A percentile compares a stretch with the other conserved stretches of the same genome.
Evolutionary conservation across 1,140 invertebrate species (phyloP).

Genomic region (Phenacoccus solenopsis): DNA sequence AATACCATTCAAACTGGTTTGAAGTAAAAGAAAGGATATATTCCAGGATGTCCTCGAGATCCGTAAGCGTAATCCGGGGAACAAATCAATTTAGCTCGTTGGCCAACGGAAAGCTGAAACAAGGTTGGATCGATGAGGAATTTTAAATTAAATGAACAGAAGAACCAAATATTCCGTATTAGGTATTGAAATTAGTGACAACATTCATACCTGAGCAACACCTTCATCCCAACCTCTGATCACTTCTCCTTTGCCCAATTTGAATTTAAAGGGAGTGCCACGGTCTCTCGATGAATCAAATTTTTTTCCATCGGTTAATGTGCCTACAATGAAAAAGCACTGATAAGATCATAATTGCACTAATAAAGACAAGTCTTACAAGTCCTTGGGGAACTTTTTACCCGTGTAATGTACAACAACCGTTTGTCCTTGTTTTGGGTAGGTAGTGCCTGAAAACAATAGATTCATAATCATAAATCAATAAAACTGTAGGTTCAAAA

Average conservation of each 20-base stretch:
- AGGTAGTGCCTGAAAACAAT: conserved; percentile 57
- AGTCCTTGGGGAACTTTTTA: conserved; percentile 23
- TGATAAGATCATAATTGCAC: too few species aligned
- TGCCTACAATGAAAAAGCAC: too few species aligned
- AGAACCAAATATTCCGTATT: background rate
- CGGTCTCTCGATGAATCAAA: conserved; percentile 89
- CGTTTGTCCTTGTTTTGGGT: conserved; percentile 81
- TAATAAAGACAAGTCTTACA: too few species aligned
- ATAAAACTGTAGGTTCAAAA: too few species aligned
- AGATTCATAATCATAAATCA: background rate
- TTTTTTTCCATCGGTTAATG: conserved; percentile 70
- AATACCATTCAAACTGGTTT: too few species aligned
- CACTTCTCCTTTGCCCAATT: conserved; percentile 82
- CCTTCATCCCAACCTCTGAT: conserved; percentile 95
- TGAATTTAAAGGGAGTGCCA: conserved; percentile 85
- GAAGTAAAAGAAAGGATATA: conserved; percentile 31
- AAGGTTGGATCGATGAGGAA: conserved; percentile 25
- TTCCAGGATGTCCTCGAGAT: conserved; percentile 72
- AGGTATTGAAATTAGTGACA: background rate
- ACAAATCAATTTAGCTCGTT: conserved; percentile 79
- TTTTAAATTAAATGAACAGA: background rate
- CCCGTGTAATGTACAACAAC: conserved; percentile 93
- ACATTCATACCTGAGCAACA: conserved; percentile 76
- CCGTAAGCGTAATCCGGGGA: conserved; percentile 88
- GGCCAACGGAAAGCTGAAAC: conserved; percentile 82